Evolutionary conservation across 2,113 vertebrate genomes (phyloP).

Genomic region (Chitala chitala): DNA sequence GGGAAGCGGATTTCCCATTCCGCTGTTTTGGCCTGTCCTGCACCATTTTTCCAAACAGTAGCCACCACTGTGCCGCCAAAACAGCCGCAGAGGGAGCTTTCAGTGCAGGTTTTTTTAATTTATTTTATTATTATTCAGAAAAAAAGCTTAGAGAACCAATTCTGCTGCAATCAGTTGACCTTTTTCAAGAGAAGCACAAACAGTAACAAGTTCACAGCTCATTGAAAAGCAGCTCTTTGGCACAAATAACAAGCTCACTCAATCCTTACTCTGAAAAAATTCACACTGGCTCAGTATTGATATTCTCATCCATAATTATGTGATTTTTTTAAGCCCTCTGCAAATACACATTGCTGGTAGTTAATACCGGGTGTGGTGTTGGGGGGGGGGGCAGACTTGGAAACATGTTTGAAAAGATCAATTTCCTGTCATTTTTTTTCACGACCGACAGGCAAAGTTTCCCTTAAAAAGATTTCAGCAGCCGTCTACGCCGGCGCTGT

Average conservation of each 20-base stretch:
- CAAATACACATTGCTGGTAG: not conserved
- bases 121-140: not conserved
- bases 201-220: not conserved
- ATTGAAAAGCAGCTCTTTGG: not conserved
- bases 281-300: not conserved
- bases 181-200: not conserved
- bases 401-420: slow-evolving; percentile 18
- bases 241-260: not conserved
- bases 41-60: no score
- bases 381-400: not conserved
- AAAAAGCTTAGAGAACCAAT: not conserved
- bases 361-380: not conserved
- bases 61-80: no score
- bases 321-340: not conserved
- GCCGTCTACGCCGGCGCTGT: not conserved
- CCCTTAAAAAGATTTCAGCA: slow-evolving; percentile 15
- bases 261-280: not conserved
- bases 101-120: not conserved
- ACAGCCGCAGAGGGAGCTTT: not conserved
- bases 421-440: not conserved
- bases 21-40: no score
- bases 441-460: not conserved
- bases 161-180: not conserved
- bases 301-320: not conserved
- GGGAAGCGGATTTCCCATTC: not conserved